Percentiles rank a stretch among this genome's conserved stretches.
Evolutionary conservation across 2,797 vertebrate species (phyloP).

Genomic region (Protonibea diacanthus): DNA sequence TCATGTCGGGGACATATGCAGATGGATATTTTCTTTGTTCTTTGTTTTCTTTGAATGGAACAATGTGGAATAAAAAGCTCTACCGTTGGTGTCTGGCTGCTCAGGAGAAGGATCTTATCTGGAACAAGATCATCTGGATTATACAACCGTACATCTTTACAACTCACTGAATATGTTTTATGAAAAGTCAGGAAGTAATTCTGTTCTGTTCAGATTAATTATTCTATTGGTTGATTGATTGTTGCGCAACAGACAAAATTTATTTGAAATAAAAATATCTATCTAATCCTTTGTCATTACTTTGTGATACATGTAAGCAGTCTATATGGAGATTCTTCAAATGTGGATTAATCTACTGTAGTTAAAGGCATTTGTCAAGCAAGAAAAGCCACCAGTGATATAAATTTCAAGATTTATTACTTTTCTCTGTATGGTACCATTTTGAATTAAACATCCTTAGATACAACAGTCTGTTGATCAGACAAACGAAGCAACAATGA

Average conservation of each 20-base stretch:
- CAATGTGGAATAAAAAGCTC: background rate
- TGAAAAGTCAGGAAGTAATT: background rate
- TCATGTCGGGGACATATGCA: conserved; percentile 3
- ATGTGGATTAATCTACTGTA: background rate
- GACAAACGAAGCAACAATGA: too few relatives aligned
- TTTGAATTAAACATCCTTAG: background rate
- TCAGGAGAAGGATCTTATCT: background rate
- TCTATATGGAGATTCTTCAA: background rate
- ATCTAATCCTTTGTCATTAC: background rate
- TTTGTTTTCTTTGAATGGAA: background rate
- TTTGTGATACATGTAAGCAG: background rate
- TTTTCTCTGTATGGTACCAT: background rate
- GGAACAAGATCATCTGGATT: background rate
- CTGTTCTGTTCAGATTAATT: background rate
- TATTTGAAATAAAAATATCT: conserved; percentile 27
- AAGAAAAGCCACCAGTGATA: too few relatives aligned
- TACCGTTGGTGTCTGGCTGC: background rate
- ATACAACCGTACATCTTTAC: background rate
- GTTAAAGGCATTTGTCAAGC: background rate
- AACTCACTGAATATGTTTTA: background rate
- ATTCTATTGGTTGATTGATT: background rate
- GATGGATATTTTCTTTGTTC: conserved; percentile 6
- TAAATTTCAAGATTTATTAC: background rate
- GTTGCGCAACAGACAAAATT: background rate
- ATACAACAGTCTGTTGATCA: too few relatives aligned